phyloP scores from a whole-genome alignment of 2,113 vertebrate genomes.

The Ovibos moschatus region DNA sequence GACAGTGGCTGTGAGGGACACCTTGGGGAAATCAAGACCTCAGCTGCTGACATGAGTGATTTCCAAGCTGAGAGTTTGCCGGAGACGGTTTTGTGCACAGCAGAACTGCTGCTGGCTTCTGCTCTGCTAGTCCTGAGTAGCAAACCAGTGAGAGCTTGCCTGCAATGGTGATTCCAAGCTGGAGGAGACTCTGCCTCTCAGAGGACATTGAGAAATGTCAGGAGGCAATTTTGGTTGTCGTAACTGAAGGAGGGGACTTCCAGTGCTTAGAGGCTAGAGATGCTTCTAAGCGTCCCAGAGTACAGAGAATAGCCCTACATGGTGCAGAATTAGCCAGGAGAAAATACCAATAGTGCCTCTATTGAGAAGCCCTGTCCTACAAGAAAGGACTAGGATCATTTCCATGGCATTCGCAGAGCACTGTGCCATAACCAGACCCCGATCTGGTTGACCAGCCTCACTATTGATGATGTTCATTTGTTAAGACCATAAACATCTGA shows the following conservation, averaged over 20 bases:
- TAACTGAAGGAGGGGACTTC: neutral
- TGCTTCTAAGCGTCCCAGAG: neutral
- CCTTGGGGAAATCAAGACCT: conserved; percentile 54
- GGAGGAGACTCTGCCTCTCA: neutral
- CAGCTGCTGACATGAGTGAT: conserved; percentile 35
- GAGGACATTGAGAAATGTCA: neutral
- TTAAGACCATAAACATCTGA: neutral
- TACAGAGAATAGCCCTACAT: neutral
- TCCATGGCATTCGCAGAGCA: neutral
- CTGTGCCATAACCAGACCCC: neutral
- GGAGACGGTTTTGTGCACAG: neutral
- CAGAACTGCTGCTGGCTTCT: conserved; percentile 20
- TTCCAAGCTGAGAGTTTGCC: conserved; percentile 30
- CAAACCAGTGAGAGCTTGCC: neutral
- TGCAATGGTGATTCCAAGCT: neutral
- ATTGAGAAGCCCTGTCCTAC: neutral
- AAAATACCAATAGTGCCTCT: neutral
- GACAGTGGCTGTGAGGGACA: neutral
- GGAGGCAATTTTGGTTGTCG: neutral
- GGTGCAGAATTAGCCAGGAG: neutral
- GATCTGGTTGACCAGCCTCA: neutral
- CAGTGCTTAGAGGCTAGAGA: neutral
- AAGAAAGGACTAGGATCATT: neutral
- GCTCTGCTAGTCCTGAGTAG: neutral
- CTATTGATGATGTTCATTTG: rapidly evolving